A percentile compares a stretch with the other conserved stretches of the same genome.
These are phyloP conservation scores for Drosophila greeni DNA, from an alignment of 2,888 invertebrate genomes.

Conservation along the genomic window DNA sequence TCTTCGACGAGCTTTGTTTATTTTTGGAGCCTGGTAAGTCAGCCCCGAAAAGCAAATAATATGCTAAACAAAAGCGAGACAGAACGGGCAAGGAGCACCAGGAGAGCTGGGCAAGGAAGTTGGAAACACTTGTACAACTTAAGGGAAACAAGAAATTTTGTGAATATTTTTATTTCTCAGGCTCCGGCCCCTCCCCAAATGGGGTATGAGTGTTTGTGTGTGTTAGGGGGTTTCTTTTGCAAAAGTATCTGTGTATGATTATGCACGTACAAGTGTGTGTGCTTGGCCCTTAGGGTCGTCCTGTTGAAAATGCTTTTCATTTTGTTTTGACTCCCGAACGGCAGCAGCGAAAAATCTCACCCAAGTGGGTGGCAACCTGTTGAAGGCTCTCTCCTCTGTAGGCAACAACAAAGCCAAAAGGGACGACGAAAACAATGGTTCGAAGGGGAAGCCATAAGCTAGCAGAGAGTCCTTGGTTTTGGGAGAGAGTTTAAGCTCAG, in stretches of 20 bases:
- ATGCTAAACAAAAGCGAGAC: conserved; percentile 30
- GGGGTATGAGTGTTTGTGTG: conserved; percentile 6
- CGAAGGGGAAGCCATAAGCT: conserved; percentile 6
- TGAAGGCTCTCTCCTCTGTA: conserved; percentile 58
- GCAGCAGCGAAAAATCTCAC: conserved; percentile 12
- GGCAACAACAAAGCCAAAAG: conserved; percentile 46
- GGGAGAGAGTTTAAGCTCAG: not conserved
- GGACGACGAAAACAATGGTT: conserved; percentile 7
- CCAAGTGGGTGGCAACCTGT: conserved; percentile 69
- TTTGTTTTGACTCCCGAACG: conserved; percentile 53
- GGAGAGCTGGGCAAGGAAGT: conserved; percentile 13
- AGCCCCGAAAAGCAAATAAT: conserved; percentile 30
- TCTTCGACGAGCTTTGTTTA: conserved; percentile 39
- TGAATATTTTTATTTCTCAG: conserved; percentile 33
- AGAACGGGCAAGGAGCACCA: not conserved
- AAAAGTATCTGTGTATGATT: conserved; percentile 23
- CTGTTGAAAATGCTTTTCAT: conserved; percentile 48
- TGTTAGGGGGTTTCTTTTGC: conserved; percentile 25
- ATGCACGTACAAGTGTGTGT: conserved; percentile 17
- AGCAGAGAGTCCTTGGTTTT: conserved; percentile 5
- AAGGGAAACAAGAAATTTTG: conserved; percentile 56
- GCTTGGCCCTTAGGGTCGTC: conserved; percentile 39
- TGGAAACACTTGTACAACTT: conserved; percentile 65
- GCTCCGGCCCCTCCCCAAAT: conserved; percentile 9
- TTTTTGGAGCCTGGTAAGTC: conserved; percentile 44